Evolutionary conservation across 2,113 vertebrate genomes (phyloP), one percentile per base, ranked within the genome.

Genomic region (Aphelocoma coerulescens): DNA sequence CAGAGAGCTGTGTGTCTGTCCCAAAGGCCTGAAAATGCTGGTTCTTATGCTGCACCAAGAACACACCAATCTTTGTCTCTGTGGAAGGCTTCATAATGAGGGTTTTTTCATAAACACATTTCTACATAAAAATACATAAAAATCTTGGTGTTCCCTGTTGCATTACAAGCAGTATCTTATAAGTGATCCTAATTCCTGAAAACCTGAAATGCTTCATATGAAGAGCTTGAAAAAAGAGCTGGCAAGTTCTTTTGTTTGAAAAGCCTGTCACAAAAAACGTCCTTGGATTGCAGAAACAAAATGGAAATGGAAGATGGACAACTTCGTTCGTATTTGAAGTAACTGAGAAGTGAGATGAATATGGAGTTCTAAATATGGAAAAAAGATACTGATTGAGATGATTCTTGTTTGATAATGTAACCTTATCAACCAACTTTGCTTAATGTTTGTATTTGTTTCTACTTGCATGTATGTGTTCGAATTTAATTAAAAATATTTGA

Each of bases 401-500:
- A 81, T 90, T 57, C 10, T 52, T 92, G 65, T 88, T 95, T 89
- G 76, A 86, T 91, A 83, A 87, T 94, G 92, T 93, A 95, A 91
- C 58, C 16, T 19, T 67, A 83, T 90, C 69, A 80, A 78, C 59
- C 43, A 85, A 6, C 48, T 86, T 91, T 37, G 26, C 65, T 65
- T 76, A 11, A 78, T 96, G 89, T 93, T 94, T 97, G 97, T 97
- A 96, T 59, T 78, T 81, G 85, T 93, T 88, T 95, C 88, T 92
- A 32, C 89, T 88, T 91, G 87, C 76, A 46, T 93, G 79, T 97
- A 32, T 95, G 84, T 97, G 75, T 95, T 96, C 72, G 89, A 94
- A 67, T 89, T 86, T 66, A 93, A 97, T 97, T 97, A 97, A 97
- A 96, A 91, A 61, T 67, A 55, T 96, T 94, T 96, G 14, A 96